Conservation (phyloP, 1,140 invertebrate genomes). For the Harlomillsia oculata region DNA sequence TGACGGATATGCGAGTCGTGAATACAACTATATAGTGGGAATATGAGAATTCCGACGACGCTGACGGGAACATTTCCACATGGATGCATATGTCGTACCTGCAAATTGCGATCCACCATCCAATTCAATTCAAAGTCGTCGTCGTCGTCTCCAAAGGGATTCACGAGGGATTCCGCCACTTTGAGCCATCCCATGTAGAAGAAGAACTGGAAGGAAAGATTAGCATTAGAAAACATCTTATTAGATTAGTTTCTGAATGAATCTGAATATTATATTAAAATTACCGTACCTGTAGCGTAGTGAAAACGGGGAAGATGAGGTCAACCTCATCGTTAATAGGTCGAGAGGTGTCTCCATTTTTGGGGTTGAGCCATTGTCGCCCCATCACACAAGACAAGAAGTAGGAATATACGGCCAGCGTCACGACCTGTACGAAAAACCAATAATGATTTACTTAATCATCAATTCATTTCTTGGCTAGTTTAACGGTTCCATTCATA, state of each 20-base stretch:
- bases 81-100: too few relatives aligned
- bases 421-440: conserved; percentile 70
- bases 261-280: background rate
- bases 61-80: too few relatives aligned
- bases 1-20: too few relatives aligned
- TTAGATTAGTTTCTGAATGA: conserved; percentile 55
- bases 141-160: conserved; percentile 85
- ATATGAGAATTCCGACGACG: too few relatives aligned
- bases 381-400: conserved; percentile 72
- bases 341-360: conserved; percentile 29
- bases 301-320: conserved; percentile 80
- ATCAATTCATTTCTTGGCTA: too few relatives aligned
- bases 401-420: conserved; percentile 81
- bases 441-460: too few relatives aligned
- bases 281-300: conserved; percentile 53
- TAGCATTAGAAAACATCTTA: conserved; percentile 53
- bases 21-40: too few relatives aligned
- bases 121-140: conserved; percentile 76
- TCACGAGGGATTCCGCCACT: conserved; percentile 72
- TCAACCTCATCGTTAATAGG: conserved; percentile 51
- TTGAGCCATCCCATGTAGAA: conserved; percentile 91
- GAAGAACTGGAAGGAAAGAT: conserved; percentile 50
- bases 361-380: conserved; percentile 61
- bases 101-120: conserved; percentile 77
- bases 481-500: too few relatives aligned